Conservation (phyloP, 2,113 vertebrate species). For the Cheilinus undulatus region DNA sequence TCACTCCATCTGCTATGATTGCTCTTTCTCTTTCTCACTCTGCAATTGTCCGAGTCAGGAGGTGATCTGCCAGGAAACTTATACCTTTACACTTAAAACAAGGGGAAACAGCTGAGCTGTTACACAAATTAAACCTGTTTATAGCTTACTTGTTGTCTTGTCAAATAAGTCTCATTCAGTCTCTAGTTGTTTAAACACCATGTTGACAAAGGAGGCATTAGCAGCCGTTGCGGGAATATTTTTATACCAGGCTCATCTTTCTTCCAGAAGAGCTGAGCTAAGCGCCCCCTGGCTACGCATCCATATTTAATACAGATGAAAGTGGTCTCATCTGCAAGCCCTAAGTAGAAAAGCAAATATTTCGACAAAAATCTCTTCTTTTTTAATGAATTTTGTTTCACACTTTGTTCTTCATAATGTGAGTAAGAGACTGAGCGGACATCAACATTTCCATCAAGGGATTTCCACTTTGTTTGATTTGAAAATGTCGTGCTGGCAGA, state of each 20-base stretch:
- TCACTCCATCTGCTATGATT: too few species aligned
- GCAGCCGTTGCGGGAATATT: not conserved
- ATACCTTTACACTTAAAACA: not conserved
- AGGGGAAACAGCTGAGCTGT: not conserved
- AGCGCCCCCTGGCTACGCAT: not conserved
- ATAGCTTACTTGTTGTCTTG: not conserved
- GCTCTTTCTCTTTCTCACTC: too few species aligned
- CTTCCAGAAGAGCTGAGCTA: not conserved
- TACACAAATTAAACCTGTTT: not conserved
- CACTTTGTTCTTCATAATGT: not conserved
- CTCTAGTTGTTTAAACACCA: not conserved
- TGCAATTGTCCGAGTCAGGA: too few species aligned
- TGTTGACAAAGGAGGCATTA: not conserved
- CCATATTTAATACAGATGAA: not conserved
- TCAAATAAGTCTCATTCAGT: not conserved
- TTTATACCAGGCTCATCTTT: not conserved
- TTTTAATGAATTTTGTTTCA: not conserved
- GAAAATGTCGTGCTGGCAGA: slow-evolving; percentile 41
- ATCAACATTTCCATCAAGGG: slow-evolving; percentile 1
- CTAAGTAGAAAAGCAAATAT: not conserved
- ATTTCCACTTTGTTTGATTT: slow-evolving; percentile 43
- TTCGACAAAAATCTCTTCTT: not conserved
- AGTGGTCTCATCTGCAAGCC: not conserved
- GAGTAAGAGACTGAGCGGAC: slow-evolving; percentile 5
- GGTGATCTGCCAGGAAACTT: too few species aligned